phyloP scores from a whole-genome alignment of 2,888 invertebrate species.

The Marasmarcha lunaedactyla region DNA sequence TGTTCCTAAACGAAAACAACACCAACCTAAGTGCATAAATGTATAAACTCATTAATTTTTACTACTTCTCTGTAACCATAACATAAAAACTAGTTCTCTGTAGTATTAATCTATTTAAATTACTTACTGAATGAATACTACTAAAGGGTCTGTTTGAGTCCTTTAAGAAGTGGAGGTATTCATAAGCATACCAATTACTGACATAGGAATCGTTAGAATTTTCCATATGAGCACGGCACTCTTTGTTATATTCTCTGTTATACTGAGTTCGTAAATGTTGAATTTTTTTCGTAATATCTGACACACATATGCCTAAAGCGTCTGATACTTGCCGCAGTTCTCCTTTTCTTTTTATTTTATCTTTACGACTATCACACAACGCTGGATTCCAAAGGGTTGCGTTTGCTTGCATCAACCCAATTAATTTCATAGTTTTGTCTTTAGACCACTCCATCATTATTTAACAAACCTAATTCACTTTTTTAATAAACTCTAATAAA shows the following conservation, averaged over 20 bases:
- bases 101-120: too few species aligned
- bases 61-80: too few species aligned
- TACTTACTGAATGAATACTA: slow-evolving; percentile 43
- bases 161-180: slow-evolving; percentile 71
- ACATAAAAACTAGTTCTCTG: too few species aligned
- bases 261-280: slow-evolving; percentile 73
- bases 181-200: slow-evolving; percentile 69
- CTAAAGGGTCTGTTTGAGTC: slow-evolving; percentile 62
- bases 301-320: slow-evolving; percentile 39
- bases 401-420: slow-evolving; percentile 53
- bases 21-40: too few species aligned
- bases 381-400: slow-evolving; percentile 54
- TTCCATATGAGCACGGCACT: slow-evolving; percentile 56
- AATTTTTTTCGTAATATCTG: slow-evolving; percentile 70
- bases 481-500: too few species aligned
- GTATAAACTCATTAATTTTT: too few species aligned
- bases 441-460: slow-evolving; percentile 57
- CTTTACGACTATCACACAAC: slow-evolving; percentile 46
- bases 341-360: slow-evolving; percentile 56
- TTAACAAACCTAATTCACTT: too few species aligned
- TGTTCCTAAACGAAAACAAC: too few species aligned
- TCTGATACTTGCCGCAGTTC: slow-evolving; percentile 49
- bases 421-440: slow-evolving; percentile 55
- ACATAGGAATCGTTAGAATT: slow-evolving; percentile 65
- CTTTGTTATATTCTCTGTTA: slow-evolving; percentile 69